Percentiles rank a stretch among this genome's conserved stretches.
phyloP scores from a whole-genome alignment of 2,113 vertebrate genomes.

The Sceloporus undulatus region DNA sequence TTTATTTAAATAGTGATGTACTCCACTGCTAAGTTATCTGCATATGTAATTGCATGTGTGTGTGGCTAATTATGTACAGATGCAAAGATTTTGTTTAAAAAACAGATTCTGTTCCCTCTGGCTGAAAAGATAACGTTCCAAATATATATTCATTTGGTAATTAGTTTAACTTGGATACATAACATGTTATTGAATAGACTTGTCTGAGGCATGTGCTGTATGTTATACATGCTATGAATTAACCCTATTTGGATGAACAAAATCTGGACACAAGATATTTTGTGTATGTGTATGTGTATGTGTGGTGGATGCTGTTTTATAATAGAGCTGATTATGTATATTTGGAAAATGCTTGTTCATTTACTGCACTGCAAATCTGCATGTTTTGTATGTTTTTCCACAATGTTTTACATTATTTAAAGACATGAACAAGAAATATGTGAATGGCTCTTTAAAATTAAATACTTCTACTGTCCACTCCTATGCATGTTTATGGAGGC shows the following conservation, averaged over 20 bases:
- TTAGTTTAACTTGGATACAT: slow-evolving; percentile 56
- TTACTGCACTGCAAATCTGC: not conserved
- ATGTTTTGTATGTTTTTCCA: not conserved
- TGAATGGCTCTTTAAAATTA: not conserved
- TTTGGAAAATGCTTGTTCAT: slow-evolving; percentile 21
- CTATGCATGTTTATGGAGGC: too few relatives aligned
- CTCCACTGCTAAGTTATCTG: slow-evolving; percentile 20
- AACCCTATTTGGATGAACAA: not conserved
- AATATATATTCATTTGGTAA: slow-evolving; percentile 56
- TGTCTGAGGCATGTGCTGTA: slow-evolving; percentile 34
- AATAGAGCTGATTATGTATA: not conserved
- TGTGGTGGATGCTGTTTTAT: not conserved
- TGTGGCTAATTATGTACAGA: slow-evolving; percentile 35
- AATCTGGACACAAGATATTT: not conserved
- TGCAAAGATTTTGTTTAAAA: slow-evolving; percentile 43
- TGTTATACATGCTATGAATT: slow-evolving; percentile 24
- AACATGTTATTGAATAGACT: slow-evolving; percentile 43
- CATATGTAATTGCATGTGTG: slow-evolving; percentile 20
- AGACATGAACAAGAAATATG: not conserved
- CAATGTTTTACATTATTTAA: slow-evolving; percentile 1
- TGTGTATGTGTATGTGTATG: not conserved
- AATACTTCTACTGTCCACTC: not conserved
- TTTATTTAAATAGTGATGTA: slow-evolving; percentile 21
- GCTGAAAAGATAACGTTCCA: slow-evolving; percentile 59
- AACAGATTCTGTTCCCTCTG: slow-evolving; percentile 46